These are phyloP conservation scores for Chiloscyllium plagiosum DNA, from an alignment of 2,113 vertebrate species.

Conservation along the genomic window DNA sequence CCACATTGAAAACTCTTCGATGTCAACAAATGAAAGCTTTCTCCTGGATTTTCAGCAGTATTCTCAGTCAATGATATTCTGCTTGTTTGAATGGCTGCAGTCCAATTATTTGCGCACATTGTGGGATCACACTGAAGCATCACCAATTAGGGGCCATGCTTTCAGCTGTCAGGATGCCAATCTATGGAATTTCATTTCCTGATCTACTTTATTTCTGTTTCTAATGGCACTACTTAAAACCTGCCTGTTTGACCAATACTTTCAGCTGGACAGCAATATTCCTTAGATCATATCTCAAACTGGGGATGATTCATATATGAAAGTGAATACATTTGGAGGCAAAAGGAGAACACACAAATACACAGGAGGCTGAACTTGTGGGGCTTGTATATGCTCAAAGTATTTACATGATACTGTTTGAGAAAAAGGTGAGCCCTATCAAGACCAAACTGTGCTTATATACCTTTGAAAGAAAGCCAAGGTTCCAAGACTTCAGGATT, in stretches of 20 bases:
- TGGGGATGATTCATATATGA: not conserved
- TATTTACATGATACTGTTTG: not conserved
- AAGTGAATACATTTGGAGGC: not conserved
- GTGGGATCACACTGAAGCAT: too few relatives aligned
- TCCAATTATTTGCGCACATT: too few relatives aligned
- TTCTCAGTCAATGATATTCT: too few relatives aligned
- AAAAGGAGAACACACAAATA: not conserved
- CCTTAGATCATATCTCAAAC: not conserved
- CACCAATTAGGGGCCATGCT: too few relatives aligned
- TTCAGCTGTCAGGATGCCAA: too few relatives aligned
- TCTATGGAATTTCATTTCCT: too few relatives aligned
- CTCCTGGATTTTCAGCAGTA: too few relatives aligned
- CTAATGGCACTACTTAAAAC: not conserved
- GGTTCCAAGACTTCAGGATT: not conserved
- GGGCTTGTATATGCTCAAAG: not conserved
- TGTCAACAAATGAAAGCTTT: too few relatives aligned
- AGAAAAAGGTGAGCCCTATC: not conserved
- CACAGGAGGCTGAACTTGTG: not conserved
- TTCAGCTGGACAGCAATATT: not conserved
- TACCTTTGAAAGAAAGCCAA: not conserved
- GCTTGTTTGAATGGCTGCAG: too few relatives aligned
- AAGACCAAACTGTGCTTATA: not conserved
- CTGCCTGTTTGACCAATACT: too few relatives aligned
- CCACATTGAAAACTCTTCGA: too few relatives aligned
- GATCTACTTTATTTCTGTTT: too few relatives aligned